phyloP scores from a whole-genome alignment of 2,888 invertebrate genomes.

The Campopleginae sp. region DNA sequence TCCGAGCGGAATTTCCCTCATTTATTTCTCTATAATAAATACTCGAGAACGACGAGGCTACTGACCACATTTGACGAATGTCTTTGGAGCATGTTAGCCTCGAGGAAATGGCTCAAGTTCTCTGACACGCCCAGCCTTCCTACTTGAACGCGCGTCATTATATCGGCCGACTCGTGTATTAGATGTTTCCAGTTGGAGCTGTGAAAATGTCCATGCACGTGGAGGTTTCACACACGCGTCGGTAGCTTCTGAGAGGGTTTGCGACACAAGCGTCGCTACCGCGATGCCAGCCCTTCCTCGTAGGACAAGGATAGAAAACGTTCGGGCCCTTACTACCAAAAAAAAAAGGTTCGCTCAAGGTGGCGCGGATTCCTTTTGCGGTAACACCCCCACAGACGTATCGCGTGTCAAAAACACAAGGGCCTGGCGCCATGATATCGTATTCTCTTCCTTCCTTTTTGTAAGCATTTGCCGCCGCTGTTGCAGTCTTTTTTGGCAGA shows the following conservation, averaged over 20 bases:
- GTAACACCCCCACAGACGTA: constrained; percentile 79
- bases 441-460: constrained; percentile 71
- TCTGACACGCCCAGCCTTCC: constrained; percentile 76
- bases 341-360: constrained; percentile 58
- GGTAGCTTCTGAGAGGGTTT: constrained; percentile 2
- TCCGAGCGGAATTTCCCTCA: background rate
- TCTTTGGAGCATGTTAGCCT: constrained; percentile 66
- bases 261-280: background rate
- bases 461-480: constrained; percentile 69
- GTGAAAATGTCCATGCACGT: constrained; percentile 23
- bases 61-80: constrained; percentile 75
- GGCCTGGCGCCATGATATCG: constrained; percentile 82
- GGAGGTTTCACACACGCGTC: constrained; percentile 9
- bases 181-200: constrained; percentile 3
- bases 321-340: constrained; percentile 9
- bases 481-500: constrained; percentile 38
- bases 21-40: constrained; percentile 8
- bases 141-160: constrained; percentile 77
- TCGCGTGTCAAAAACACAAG: constrained; percentile 81
- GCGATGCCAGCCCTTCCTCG: constrained; percentile 35
- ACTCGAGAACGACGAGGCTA: constrained; percentile 5
- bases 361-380: constrained; percentile 58
- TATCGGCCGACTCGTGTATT: constrained; percentile 56
- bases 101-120: constrained; percentile 79
- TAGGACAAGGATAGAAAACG: constrained; percentile 37